Conservation (phyloP, 2,888 invertebrate genomes). For the Agrochola lota region DNA sequence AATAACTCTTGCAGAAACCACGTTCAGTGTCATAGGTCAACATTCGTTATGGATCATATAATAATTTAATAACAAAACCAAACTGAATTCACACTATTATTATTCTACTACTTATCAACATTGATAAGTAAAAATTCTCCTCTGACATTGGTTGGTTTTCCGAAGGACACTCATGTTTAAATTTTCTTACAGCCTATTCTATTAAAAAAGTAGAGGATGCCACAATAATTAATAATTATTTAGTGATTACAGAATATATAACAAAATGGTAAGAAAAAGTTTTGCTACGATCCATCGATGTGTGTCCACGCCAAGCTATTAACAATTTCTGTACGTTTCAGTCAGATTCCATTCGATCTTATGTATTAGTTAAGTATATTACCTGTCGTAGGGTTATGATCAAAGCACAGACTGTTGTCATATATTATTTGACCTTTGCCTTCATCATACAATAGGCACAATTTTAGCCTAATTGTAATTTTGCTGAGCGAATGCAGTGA, state of each 20-base stretch:
- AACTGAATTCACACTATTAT: not conserved
- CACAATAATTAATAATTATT: not conserved
- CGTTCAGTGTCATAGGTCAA: constrained; percentile 32
- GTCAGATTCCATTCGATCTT: not conserved
- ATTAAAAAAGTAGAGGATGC: not conserved
- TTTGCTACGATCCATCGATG: not conserved
- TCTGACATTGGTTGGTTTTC: constrained; percentile 39
- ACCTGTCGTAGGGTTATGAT: not conserved
- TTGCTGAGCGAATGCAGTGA: not conserved
- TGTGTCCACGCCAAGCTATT: not conserved
- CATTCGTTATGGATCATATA: constrained; percentile 5
- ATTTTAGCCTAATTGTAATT: not conserved
- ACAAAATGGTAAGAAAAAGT: not conserved
- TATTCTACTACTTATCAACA: not conserved
- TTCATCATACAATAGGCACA: not conserved
- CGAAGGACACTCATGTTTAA: constrained; percentile 39
- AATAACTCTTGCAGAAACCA: constrained; percentile 5
- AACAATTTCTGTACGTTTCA: not conserved
- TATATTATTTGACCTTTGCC: not conserved
- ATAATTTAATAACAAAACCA: constrained; percentile 15
- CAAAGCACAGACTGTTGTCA: not conserved
- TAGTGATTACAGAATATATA: not conserved
- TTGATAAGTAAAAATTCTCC: constrained; percentile 31
- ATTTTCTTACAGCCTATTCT: not conserved
- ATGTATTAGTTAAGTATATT: not conserved